Conservation (phyloP, 2,113 vertebrate species). For the Rattus norvegicus region DNA sequence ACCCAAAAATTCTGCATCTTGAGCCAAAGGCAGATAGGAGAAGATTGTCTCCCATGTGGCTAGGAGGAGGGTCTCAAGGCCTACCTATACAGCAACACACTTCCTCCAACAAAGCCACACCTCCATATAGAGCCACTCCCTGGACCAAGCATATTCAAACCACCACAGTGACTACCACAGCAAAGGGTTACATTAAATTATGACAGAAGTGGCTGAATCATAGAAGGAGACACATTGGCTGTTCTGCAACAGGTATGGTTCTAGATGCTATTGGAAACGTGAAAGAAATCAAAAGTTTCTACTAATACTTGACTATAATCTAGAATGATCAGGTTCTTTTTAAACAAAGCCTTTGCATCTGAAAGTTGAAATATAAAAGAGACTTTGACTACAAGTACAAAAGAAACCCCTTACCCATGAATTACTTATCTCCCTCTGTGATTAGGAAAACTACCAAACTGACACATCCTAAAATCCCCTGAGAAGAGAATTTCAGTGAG, state of each 20-base stretch:
- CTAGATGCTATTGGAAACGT: too few relatives aligned
- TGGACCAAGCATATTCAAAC: too few relatives aligned
- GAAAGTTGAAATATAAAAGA: neutral
- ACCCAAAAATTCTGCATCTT: too few relatives aligned
- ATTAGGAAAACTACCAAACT: neutral
- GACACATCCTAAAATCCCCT: neutral
- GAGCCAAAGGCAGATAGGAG: too few relatives aligned
- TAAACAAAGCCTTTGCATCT: neutral
- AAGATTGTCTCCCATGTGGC: too few relatives aligned
- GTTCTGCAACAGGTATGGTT: neutral
- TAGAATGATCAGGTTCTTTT: neutral
- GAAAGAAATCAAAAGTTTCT: neutral
- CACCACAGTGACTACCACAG: too few relatives aligned
- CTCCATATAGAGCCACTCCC: too few relatives aligned
- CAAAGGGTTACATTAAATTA: neutral
- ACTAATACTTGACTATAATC: neutral
- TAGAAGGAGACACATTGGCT: rapidly evolving
- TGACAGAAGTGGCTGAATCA: neutral
- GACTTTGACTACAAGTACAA: neutral
- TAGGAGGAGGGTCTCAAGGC: too few relatives aligned
- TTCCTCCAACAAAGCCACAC: too few relatives aligned
- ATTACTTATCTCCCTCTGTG: neutral
- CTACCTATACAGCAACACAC: too few relatives aligned
- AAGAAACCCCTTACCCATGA: neutral
- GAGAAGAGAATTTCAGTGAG: neutral